phyloP scores from a whole-genome alignment of 2,888 invertebrate species.

The Tromatobia lineatoria region DNA sequence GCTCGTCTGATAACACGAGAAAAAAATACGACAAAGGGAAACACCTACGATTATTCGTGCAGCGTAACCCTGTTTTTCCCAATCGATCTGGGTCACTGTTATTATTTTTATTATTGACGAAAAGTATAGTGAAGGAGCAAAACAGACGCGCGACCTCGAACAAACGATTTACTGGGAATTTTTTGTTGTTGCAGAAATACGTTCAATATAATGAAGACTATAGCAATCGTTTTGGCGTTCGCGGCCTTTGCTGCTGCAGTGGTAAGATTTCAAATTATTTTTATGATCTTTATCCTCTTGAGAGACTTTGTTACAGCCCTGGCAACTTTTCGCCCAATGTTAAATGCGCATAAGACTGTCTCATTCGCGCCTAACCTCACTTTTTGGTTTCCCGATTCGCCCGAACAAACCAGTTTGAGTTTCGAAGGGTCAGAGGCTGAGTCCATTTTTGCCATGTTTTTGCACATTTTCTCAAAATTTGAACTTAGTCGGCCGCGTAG shows the following conservation, averaged over 20 bases:
- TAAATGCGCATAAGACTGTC: too few species aligned
- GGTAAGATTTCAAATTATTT: constrained; percentile 70
- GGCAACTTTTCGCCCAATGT: too few species aligned
- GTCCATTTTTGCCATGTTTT: too few species aligned
- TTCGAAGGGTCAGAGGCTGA: too few species aligned
- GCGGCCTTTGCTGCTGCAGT: constrained; percentile 70
- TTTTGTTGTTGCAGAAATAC: constrained; percentile 68
- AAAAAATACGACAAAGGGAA: neutral
- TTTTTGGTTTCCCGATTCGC: too few species aligned
- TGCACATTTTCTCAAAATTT: too few species aligned
- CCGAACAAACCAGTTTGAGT: too few species aligned
- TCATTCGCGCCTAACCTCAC: too few species aligned
- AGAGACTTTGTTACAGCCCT: too few species aligned
- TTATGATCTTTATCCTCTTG: neutral
- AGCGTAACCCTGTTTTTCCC: neutral
- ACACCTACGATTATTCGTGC: neutral
- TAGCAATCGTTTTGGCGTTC: constrained; percentile 73
- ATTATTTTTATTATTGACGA: constrained; percentile 23
- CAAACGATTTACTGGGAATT: neutral
- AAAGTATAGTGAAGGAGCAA: neutral
- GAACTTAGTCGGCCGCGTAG: too few species aligned
- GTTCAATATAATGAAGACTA: constrained; percentile 72
- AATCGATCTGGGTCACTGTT: neutral
- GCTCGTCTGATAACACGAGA: neutral
- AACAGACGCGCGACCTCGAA: too few species aligned